Percentiles rank a stretch among this genome's conserved stretches.
phyloP scores from a whole-genome alignment of 2,888 invertebrate genomes.

The Arctia plantaginis region DNA sequence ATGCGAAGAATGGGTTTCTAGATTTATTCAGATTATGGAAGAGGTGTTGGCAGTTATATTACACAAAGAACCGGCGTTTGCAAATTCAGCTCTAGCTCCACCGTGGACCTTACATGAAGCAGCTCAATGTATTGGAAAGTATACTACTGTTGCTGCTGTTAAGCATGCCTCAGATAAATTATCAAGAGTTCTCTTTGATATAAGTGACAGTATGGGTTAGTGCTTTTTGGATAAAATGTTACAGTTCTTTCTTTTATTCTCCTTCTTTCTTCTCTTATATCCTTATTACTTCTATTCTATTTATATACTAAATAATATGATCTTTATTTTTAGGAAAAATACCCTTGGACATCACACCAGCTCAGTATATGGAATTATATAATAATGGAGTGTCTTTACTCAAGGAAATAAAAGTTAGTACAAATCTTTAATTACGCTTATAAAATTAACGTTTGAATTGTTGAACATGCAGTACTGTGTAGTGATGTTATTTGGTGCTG shows the following conservation, averaged over 20 bases:
- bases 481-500: neutral
- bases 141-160: constrained; percentile 52
- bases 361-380: constrained; percentile 83
- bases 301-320: neutral
- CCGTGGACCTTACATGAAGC: constrained; percentile 76
- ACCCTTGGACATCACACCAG: constrained; percentile 75
- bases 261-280: neutral
- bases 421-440: neutral
- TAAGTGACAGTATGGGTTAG: constrained; percentile 67
- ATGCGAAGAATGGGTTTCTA: constrained; percentile 75
- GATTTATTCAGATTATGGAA: constrained; percentile 79
- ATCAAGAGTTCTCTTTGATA: constrained; percentile 57
- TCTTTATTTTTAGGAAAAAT: constrained; percentile 78
- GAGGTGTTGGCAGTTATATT: constrained; percentile 71
- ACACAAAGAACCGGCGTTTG: constrained; percentile 56
- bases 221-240: constrained; percentile 11
- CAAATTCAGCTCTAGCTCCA: constrained; percentile 58
- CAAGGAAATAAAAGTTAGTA: constrained; percentile 73
- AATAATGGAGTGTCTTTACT: constrained; percentile 84
- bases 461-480: neutral
- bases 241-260: neutral
- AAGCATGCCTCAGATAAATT: constrained; percentile 65
- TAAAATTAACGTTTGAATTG: neutral
- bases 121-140: constrained; percentile 68
- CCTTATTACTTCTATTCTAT: neutral